Percentiles rank a stretch among this genome's conserved stretches.
phyloP scores from a whole-genome alignment of 2,797 vertebrate genomes.

The Vultur gryphus region DNA sequence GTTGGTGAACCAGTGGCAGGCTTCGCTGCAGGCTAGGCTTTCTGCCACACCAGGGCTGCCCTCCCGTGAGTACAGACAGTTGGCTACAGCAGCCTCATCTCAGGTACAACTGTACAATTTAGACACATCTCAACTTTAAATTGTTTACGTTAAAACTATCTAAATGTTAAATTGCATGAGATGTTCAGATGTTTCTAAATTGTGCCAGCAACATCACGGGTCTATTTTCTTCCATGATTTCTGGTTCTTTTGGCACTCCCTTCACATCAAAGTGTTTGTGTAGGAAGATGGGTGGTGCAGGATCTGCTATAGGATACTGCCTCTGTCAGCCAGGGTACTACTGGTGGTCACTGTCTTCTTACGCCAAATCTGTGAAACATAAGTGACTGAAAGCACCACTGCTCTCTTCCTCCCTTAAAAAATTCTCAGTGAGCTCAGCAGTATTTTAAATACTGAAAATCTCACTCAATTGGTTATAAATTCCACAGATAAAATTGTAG shows the following conservation, averaged over 20 bases:
- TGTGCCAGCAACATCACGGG: accelerated
- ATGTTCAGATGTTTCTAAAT: background rate
- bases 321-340: background rate
- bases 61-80: background rate
- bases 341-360: background rate
- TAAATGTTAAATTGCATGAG: background rate
- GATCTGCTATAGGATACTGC: background rate
- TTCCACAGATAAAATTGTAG: slow-evolving; percentile 19
- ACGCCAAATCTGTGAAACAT: background rate
- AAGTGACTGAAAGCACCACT: background rate
- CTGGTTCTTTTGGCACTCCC: background rate
- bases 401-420: background rate
- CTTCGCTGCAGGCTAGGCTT: background rate
- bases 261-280: background rate
- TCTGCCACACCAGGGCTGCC: background rate
- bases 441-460: background rate
- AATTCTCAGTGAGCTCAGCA: background rate
- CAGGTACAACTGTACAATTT: background rate
- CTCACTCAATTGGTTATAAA: background rate
- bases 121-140: background rate
- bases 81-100: background rate
- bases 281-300: background rate
- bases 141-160: background rate
- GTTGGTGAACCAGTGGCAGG: background rate
- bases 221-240: background rate